phyloP scores from a whole-genome alignment of 1,140 invertebrate species.

The Pogonomyrmex barbatus region DNA sequence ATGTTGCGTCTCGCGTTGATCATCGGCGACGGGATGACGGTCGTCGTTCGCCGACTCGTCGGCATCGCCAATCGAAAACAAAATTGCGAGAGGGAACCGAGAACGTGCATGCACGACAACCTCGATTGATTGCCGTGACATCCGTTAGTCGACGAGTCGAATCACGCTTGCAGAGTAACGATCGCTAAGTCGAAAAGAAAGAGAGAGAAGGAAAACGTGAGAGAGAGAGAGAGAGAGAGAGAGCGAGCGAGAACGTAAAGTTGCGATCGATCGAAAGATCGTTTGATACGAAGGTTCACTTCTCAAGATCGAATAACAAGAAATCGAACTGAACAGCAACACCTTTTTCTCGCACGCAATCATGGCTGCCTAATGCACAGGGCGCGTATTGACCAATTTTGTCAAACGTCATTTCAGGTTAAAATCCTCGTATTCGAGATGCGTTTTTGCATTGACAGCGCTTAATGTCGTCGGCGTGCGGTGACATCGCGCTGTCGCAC shows the following conservation, averaged over 20 bases:
- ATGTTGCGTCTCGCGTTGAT: neutral
- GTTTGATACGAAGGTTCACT: slow-evolving; percentile 21
- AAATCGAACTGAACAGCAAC: slow-evolving; percentile 70
- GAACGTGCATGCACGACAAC: neutral
- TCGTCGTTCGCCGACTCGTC: slow-evolving; percentile 19
- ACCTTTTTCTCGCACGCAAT: slow-evolving; percentile 82
- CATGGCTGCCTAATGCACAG: slow-evolving; percentile 82
- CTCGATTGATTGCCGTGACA: slow-evolving; percentile 19
- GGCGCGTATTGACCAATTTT: slow-evolving; percentile 83
- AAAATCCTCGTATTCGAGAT: slow-evolving; percentile 61
- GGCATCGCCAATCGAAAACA: slow-evolving; percentile 1
- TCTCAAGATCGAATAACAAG: slow-evolving; percentile 16
- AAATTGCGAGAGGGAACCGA: neutral
- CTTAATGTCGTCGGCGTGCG: neutral
- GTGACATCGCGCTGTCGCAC: neutral
- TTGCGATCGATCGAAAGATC: slow-evolving; percentile 15
- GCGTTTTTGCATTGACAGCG: slow-evolving; percentile 46
- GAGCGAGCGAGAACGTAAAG: neutral
- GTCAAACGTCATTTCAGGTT: slow-evolving; percentile 64
- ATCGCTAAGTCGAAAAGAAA: neutral
- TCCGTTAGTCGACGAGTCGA: slow-evolving; percentile 12
- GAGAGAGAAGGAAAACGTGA: neutral
- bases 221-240: neutral
- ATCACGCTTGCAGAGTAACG: slow-evolving; percentile 1
- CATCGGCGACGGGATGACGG: neutral